Conservation (phyloP, 1,140 invertebrate species). For the Luehdorfia chinensis region DNA sequence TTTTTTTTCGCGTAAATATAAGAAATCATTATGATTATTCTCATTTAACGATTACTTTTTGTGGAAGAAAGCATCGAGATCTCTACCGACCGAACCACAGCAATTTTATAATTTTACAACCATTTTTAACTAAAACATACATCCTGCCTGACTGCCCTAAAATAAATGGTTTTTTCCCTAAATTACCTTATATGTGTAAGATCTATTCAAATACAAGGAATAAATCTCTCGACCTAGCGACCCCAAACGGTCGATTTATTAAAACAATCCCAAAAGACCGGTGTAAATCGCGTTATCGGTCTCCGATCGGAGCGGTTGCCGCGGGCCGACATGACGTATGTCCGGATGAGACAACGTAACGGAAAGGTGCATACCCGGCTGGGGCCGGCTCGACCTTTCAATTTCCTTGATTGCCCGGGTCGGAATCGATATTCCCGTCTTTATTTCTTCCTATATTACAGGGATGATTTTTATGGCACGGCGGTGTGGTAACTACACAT, state of each 20-base stretch:
- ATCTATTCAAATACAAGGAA: slow-evolving; percentile 6
- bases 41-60: no score
- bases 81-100: no score
- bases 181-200: slow-evolving; percentile 8
- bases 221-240: slow-evolving; percentile 11
- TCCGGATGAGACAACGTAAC: slow-evolving; percentile 51
- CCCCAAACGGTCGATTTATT: slow-evolving; percentile 31
- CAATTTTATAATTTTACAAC: no score
- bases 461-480: slow-evolving; percentile 31
- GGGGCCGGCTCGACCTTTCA: slow-evolving; percentile 41
- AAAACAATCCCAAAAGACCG: slow-evolving; percentile 27
- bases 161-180: not conserved
- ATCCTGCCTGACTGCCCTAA: no score
- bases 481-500: slow-evolving; percentile 1
- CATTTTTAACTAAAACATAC: no score
- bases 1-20: no score
- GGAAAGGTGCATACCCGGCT: slow-evolving; percentile 33
- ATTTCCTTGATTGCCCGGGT: slow-evolving; percentile 42
- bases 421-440: slow-evolving; percentile 18
- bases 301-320: slow-evolving; percentile 24
- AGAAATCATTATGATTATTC: no score
- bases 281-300: slow-evolving; percentile 28
- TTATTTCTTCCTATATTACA: slow-evolving; percentile 38
- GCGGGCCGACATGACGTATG: slow-evolving; percentile 38
- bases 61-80: no score